Percentiles rank a stretch among this genome's conserved stretches.
phyloP scores from a whole-genome alignment of 2,888 invertebrate species.

The Reticulitermes lucifugus region DNA sequence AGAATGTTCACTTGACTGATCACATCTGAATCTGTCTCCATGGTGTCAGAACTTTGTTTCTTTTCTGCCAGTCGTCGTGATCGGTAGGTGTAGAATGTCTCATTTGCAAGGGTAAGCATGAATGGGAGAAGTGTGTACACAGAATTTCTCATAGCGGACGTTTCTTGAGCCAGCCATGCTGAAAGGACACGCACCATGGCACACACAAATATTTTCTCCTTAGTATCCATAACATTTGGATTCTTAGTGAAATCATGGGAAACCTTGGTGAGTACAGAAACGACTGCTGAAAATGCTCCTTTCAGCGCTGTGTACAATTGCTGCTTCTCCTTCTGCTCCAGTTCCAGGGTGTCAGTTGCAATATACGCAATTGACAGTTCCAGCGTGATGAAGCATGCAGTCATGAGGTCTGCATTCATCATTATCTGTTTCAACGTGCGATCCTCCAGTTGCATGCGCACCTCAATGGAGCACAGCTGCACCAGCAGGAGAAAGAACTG shows the following conservation, averaged over 20 bases:
- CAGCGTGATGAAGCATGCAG: constrained; percentile 84
- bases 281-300: constrained; percentile 87
- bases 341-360: constrained; percentile 82
- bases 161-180: constrained; percentile 93
- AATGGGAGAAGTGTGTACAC: constrained; percentile 85
- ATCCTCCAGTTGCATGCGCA: constrained; percentile 93
- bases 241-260: constrained; percentile 75
- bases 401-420: constrained; percentile 81
- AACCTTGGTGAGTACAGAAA: constrained; percentile 78
- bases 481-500: constrained; percentile 85
- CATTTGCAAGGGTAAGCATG: constrained; percentile 82
- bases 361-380: constrained; percentile 85
- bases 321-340: constrained; percentile 92
- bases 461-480: constrained; percentile 91
- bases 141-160: constrained; percentile 86
- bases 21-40: constrained; percentile 64
- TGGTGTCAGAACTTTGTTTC: constrained; percentile 63
- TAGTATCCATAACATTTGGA: constrained; percentile 72
- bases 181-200: constrained; percentile 86
- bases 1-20: constrained; percentile 78
- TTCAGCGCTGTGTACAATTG: constrained; percentile 90
- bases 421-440: constrained; percentile 80
- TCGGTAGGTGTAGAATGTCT: constrained; percentile 81
- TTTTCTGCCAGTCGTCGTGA: constrained; percentile 77
- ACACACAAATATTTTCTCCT: constrained; percentile 84